Evolutionary conservation across 2,888 invertebrate species (phyloP), one percentile per base, ranked within the genome.

Genomic region (Pachydiplax longipennis): DNA sequence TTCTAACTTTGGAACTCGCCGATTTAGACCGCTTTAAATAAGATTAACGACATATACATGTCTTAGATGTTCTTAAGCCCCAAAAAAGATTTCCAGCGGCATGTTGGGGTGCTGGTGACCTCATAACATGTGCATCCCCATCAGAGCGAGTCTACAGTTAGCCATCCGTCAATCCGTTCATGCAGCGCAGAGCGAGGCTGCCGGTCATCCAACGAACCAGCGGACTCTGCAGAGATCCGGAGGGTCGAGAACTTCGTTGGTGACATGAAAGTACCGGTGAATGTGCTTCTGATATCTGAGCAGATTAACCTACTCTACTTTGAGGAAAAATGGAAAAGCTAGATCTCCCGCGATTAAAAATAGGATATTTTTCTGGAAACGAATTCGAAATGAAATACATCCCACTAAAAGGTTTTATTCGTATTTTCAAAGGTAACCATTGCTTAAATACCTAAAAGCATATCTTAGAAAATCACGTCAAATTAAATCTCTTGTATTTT

Each of bases 131-230:
- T 37, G 65, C 25, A 73, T 87, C 87, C 37, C n/a, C 87, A 87
- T 22, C 65, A 61, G 87, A 87, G 87, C 87, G 87, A 87, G 87
- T 44, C 53, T 31, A 58, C 83, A 83, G 83, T 83, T 87, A 87
- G 61, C 87, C 37, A 61, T 37, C 4, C 65, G 37, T 58, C 37
- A 35, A 53, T 53, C 82, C 25, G 53, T 18, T 53, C 53, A 53
- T 53, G 53, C 53, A 25, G 82, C 40, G 48, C 25, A 25, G 31
- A 44, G 44, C 44, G 10, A 10, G 31, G 12, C 35, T 37, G 35
- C 37, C 58, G 58, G 44, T 13, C 58, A 15, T 10, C 31, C 53
- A 37, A 25, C 35, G n/a, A 35, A 61, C 61, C 13, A 37, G 61
- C 12, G 12, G 83, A 83, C 31, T 83, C 31, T 35, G 35, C 18